These are phyloP conservation scores for Tenebrio molitor DNA, from an alignment of 1,140 invertebrate genomes.

Conservation along the genomic window DNA sequence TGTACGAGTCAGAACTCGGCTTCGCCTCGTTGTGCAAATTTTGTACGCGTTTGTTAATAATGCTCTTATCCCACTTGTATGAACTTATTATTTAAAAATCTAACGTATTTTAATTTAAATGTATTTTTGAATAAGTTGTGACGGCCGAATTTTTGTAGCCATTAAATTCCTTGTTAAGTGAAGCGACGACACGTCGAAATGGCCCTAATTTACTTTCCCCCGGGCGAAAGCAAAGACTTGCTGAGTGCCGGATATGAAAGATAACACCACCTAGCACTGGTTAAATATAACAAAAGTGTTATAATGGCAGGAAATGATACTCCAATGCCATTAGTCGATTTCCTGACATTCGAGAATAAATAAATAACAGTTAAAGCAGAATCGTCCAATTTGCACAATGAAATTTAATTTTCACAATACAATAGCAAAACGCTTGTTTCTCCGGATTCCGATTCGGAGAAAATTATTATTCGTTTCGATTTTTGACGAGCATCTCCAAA, in stretches of 20 bases:
- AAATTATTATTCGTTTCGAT: background rate
- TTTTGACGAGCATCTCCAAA: background rate
- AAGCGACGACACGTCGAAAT: background rate
- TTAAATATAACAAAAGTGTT: slow-evolving; percentile 45
- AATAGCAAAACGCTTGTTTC: slow-evolving; percentile 14
- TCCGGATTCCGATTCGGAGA: background rate
- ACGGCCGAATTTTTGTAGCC: too few species aligned
- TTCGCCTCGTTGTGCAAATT: too few species aligned
- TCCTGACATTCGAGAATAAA: slow-evolving; percentile 42
- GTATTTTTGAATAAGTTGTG: too few species aligned
- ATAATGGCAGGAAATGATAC: slow-evolving; percentile 49
- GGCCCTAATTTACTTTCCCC: slow-evolving; percentile 8
- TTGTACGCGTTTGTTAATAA: too few species aligned
- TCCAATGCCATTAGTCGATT: slow-evolving; percentile 44
- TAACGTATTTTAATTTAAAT: too few species aligned
- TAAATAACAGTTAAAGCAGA: slow-evolving; percentile 23
- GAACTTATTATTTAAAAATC: too few species aligned
- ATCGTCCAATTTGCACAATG: slow-evolving; percentile 31
- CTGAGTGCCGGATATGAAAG: slow-evolving; percentile 47
- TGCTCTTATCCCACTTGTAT: too few species aligned
- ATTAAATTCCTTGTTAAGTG: too few species aligned
- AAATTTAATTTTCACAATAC: slow-evolving; percentile 32
- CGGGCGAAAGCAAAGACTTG: slow-evolving; percentile 6
- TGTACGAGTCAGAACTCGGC: too few species aligned
- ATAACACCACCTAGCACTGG: slow-evolving; percentile 34